Percentiles rank a stretch among this genome's conserved stretches.
Evolutionary conservation across 2,797 vertebrate species (phyloP).

Genomic region (Microctenopoma lineatum): DNA sequence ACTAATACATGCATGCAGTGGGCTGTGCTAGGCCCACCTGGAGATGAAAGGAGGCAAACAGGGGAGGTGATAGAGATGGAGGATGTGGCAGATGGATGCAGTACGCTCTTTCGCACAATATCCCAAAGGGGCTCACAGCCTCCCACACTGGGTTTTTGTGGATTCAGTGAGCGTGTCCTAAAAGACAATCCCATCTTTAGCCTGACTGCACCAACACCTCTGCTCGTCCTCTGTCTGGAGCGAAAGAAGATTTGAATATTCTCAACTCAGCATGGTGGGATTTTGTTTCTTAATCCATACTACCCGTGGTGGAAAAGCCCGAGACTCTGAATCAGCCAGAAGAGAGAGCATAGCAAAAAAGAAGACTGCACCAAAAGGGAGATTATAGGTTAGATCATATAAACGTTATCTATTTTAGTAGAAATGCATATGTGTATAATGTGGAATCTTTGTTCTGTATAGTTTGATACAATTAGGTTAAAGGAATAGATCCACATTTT

Average conservation of each 20-base stretch:
- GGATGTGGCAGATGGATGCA: conserved; percentile 75
- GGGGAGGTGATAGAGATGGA: conserved; percentile 40
- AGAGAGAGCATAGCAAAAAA: conserved; percentile 31
- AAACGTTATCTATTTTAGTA: not conserved
- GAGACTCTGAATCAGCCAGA: conserved; percentile 18
- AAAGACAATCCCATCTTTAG: conserved; percentile 75
- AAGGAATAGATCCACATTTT: too few species aligned
- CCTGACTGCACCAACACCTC: conserved; percentile 64
- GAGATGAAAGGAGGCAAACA: conserved; percentile 68
- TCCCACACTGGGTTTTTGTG: conserved; percentile 53
- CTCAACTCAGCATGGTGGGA: conserved; percentile 62
- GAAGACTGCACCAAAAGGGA: not conserved
- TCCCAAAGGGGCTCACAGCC: conserved; percentile 66
- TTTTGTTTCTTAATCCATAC: conserved; percentile 65
- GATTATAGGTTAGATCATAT: not conserved
- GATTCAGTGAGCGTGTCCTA: conserved; percentile 61
- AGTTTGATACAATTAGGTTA: too few species aligned
- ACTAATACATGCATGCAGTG: conserved; percentile 73
- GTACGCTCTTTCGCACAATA: conserved; percentile 66
- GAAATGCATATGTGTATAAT: not conserved
- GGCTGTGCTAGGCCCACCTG: conserved; percentile 73
- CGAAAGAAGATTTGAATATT: conserved; percentile 72
- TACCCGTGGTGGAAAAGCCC: conserved; percentile 23
- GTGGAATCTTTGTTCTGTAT: too few species aligned
- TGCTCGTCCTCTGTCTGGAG: conserved; percentile 64